Base-by-base conservation (phyloP, 2,113 vertebrate species). In the Ceuthmochares aereus region DNA sequence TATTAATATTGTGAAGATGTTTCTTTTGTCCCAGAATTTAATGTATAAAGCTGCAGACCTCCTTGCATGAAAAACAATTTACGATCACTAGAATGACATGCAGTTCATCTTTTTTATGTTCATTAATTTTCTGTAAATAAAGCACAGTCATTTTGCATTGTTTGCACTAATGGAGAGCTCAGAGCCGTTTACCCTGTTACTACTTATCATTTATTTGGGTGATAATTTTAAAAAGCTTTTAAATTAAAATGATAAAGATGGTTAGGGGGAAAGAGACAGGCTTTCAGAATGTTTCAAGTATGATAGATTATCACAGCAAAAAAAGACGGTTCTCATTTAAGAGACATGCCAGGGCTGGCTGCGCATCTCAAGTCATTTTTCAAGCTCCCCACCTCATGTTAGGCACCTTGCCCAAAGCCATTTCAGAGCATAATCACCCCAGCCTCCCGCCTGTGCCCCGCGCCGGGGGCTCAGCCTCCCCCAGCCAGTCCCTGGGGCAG, bases 161-260 rank as follows among this genome's bases (percentile, higher is more conserved):
- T 96, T 95, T 95, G 68, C 67, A n/a, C 79, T 89, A 96, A 93
- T 87, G 92, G 85, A 86, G 63, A 95, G 66, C 80, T 88, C 93
- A 94, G 94, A 96, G 90, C 70, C 83, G 76, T 95, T 94, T 96
- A 94, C 85, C 79, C 72, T 84, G 74, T 49, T 62, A 21, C 56
- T 82, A 55, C 81, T 96, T 93, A 91, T 43, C 63, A 88, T 95
- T 96, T 89, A 87, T 90, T 90, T 80, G 59, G 54, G 77, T 80
- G 87, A 91, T 89, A 83, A 96, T 94, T 96, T 93, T 86, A 89
- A 92, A 94, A 96, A 85, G 88, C 86, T 93, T 96, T 97, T 88
- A 93, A 96, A 97, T 96, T 96, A 96, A 95, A 96, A 93, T 94
- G 60, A 77, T 93, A 87, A 90, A 95, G 74, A 82, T 37, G 76